A percentile compares a stretch with the other conserved stretches of the same genome.
Evolutionary conservation across 2,888 invertebrate genomes (phyloP).

Genomic region (Marasmarcha lunaedactyla): DNA sequence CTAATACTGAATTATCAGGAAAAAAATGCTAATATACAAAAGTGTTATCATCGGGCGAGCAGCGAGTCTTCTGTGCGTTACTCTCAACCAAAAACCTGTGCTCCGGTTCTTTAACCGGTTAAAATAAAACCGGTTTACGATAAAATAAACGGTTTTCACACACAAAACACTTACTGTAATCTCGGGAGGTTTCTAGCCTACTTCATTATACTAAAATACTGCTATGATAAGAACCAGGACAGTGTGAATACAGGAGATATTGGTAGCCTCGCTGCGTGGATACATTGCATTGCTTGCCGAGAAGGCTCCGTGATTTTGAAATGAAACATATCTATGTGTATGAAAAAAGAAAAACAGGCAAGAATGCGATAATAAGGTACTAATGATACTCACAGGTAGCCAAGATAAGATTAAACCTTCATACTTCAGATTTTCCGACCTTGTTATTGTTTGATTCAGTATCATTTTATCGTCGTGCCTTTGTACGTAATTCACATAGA

Average conservation of each 20-base stretch:
- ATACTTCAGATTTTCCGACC: too few relatives aligned
- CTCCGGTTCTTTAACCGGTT: too few relatives aligned
- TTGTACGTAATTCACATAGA: too few relatives aligned
- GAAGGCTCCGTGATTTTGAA: conserved; percentile 1
- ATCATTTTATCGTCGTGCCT: too few relatives aligned
- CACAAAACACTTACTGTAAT: conserved; percentile 24
- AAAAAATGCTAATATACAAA: conserved; percentile 58
- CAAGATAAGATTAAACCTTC: too few relatives aligned
- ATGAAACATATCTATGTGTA: too few relatives aligned
- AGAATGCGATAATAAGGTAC: too few relatives aligned
- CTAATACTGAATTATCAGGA: conserved; percentile 57
- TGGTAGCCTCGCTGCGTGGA: conserved; percentile 42
- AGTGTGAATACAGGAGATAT: conserved; percentile 56
- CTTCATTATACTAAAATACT: conserved; percentile 55
- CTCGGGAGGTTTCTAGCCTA: conserved; percentile 59
- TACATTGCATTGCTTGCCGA: background rate
- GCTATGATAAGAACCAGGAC: conserved; percentile 44
- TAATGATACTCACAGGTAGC: too few relatives aligned
- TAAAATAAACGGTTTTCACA: background rate
- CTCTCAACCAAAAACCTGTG: background rate
- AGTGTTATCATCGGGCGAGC: conserved; percentile 39
- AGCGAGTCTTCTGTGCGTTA: conserved; percentile 11
- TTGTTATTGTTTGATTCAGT: too few relatives aligned
- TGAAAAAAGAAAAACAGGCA: too few relatives aligned
- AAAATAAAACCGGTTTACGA: background rate